These are phyloP conservation scores for Oryzias melastigma DNA, from an alignment of 2,113 vertebrate genomes.

Conservation along the genomic window DNA sequence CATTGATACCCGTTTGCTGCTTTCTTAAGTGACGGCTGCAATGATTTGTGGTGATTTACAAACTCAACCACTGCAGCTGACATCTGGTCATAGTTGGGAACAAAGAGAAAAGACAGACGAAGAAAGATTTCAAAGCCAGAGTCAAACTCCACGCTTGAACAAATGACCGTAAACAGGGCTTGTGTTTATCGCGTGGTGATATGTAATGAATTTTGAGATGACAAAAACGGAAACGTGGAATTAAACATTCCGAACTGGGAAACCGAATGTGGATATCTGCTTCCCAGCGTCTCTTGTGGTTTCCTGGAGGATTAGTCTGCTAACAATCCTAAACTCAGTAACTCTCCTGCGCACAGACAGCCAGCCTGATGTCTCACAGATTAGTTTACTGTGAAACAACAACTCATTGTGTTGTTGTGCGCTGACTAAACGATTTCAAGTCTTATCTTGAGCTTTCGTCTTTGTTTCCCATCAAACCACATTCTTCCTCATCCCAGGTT, in stretches of 20 bases:
- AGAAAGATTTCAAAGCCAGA: constrained; percentile 42
- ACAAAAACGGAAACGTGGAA: constrained; percentile 8
- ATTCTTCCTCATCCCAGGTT: constrained; percentile 17
- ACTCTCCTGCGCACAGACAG: constrained; percentile 1
- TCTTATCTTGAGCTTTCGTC: neutral
- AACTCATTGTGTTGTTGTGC: constrained; percentile 2
- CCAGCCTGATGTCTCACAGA: constrained; percentile 3
- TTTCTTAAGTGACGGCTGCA: constrained; percentile 56
- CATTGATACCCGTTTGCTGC: neutral
- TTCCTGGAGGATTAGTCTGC: constrained; percentile 9
- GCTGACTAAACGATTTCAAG: neutral
- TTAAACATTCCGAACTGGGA: constrained; percentile 20
- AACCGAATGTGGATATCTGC: neutral
- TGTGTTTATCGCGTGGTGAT: constrained; percentile 8
- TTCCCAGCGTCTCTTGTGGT: neutral
- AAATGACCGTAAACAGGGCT: constrained; percentile 23
- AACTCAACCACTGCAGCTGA: constrained; percentile 70
- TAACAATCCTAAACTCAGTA: neutral
- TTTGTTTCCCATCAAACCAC: neutral
- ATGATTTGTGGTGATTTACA: constrained; percentile 76
- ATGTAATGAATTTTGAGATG: constrained; percentile 17
- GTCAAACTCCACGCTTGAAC: constrained; percentile 16
- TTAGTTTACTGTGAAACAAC: neutral
- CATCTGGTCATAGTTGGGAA: constrained; percentile 85
- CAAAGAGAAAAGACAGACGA: constrained; percentile 58